Conservation (phyloP, 2,797 vertebrate species). For the Lycodopsis pacificus region DNA sequence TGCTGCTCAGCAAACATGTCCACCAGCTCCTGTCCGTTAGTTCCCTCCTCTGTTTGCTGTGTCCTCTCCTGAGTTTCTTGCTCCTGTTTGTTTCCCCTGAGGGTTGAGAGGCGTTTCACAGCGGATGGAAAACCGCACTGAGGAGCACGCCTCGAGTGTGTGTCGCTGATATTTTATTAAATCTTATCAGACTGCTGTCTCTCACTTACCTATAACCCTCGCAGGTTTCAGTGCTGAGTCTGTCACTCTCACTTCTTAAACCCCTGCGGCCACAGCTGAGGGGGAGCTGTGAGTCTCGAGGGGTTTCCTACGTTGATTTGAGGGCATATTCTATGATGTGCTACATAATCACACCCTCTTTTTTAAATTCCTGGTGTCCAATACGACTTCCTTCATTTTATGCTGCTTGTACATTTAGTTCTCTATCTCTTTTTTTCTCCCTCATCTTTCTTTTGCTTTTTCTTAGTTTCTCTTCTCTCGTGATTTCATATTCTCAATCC, state of each 20-base stretch:
- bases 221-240: constrained; percentile 11
- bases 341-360: constrained; percentile 19
- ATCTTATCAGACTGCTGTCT: constrained; percentile 47
- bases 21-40: constrained; percentile 12
- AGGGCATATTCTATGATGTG: constrained; percentile 20
- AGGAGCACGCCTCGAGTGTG: constrained; percentile 16
- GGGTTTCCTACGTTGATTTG: constrained; percentile 22
- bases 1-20: constrained; percentile 28
- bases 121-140: constrained; percentile 31
- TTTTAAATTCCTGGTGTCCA: constrained; percentile 16
- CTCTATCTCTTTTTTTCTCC: background rate
- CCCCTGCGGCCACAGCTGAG: constrained; percentile 40
- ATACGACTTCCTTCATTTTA: background rate
- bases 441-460: background rate
- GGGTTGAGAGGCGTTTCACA: constrained; percentile 47
- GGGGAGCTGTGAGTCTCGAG: constrained; percentile 12
- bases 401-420: background rate
- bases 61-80: constrained; percentile 48
- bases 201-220: constrained; percentile 21
- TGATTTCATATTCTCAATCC: background rate
- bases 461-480: background rate
- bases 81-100: constrained; percentile 43
- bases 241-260: constrained; percentile 43
- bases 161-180: constrained; percentile 52
- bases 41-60: constrained; percentile 1